Evolutionary conservation across 2,797 vertebrate species (phyloP).

Genomic region (Phoxinus dragarum): DNA sequence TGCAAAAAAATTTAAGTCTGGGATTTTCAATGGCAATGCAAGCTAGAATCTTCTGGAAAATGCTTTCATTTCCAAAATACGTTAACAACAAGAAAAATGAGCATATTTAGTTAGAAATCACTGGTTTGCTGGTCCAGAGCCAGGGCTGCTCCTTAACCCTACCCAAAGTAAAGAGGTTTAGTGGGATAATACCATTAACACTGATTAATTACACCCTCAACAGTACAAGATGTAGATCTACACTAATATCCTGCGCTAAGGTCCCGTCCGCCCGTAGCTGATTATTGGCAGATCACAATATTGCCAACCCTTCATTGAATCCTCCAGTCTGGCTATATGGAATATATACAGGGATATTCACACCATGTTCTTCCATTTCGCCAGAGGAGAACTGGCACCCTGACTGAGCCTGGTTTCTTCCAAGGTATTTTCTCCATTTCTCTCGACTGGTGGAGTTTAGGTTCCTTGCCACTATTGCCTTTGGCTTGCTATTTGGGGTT

Average conservation of each 20-base stretch:
- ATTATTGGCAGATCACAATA: background rate
- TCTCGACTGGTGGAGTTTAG: background rate
- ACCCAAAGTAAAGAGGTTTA: slow-evolving; percentile 25
- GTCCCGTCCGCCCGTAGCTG: background rate
- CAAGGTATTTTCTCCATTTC: background rate
- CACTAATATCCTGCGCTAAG: slow-evolving; percentile 6
- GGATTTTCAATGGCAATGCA: background rate
- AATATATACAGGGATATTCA: background rate
- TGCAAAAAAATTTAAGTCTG: background rate
- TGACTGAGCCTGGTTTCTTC: background rate
- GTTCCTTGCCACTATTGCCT: background rate
- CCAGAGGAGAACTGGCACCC: background rate
- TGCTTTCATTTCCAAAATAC: background rate
- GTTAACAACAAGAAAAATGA: background rate
- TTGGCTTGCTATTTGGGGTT: background rate
- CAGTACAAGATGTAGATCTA: slow-evolving; percentile 20
- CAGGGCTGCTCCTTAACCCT: slow-evolving; percentile 15
- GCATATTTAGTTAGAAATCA: slow-evolving; percentile 6
- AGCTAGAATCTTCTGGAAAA: background rate
- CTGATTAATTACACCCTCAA: slow-evolving; percentile 41
- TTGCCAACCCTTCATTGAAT: background rate
- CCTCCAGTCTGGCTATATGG: background rate
- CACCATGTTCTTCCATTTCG: background rate
- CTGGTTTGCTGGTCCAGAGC: background rate
- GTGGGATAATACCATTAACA: slow-evolving; percentile 31